Evolutionary conservation across 2,888 invertebrate genomes (phyloP).

Genomic region (Drosophila borborema): DNA sequence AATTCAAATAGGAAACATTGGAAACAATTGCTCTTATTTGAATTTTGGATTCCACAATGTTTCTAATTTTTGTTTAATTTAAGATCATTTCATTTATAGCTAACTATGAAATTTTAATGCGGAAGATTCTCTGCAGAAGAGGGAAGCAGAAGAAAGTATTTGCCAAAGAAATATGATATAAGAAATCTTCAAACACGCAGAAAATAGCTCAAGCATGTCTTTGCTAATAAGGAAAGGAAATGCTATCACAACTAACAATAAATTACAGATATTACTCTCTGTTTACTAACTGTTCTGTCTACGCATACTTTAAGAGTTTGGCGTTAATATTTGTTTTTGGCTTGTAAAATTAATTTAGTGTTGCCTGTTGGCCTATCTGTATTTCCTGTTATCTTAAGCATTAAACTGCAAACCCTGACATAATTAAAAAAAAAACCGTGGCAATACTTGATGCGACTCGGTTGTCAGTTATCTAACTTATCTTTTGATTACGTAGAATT

Average conservation of each 20-base stretch:
- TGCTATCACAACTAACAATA: not conserved
- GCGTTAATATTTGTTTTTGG: conserved; percentile 8
- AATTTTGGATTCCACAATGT: too few species aligned
- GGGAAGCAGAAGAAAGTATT: too few species aligned
- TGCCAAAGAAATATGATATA: not conserved
- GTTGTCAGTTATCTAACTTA: conserved; percentile 3
- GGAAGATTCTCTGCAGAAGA: too few species aligned
- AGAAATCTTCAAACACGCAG: not conserved
- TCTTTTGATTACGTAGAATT: conserved; percentile 8
- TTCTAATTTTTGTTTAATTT: too few species aligned
- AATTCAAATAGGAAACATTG: too few species aligned
- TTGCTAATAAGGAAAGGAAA: not conserved
- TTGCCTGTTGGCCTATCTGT: conserved; percentile 17
- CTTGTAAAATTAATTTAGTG: not conserved
- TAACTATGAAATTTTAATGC: too few species aligned
- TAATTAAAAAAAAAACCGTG: conserved; percentile 25
- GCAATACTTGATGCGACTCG: conserved; percentile 12
- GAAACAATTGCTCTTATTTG: too few species aligned
- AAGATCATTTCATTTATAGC: too few species aligned
- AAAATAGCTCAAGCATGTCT: not conserved
- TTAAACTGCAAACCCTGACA: conserved; percentile 30
- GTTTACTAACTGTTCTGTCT: not conserved
- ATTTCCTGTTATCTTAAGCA: conserved; percentile 18
- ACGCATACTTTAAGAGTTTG: not conserved
- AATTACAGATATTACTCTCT: not conserved